Evolutionary conservation across 2,888 invertebrate genomes (phyloP).

Genomic region (Caenorhabditis afra): DNA sequence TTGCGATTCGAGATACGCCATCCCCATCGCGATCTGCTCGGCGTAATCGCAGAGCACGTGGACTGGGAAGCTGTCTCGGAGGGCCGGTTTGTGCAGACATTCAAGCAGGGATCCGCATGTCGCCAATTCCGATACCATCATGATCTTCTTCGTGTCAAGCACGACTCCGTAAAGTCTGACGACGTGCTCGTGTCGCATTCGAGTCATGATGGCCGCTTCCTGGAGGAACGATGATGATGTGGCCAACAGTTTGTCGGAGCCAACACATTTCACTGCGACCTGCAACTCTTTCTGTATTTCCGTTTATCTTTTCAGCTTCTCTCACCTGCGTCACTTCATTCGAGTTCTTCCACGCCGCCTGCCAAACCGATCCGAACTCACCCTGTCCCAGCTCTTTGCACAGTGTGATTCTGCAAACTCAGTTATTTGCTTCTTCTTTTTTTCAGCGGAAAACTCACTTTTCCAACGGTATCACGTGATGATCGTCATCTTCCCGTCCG

Average conservation of each 20-base stretch:
- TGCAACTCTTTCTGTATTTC: slow-evolving; percentile 6
- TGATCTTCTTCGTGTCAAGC: slow-evolving; percentile 90
- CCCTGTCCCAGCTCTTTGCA: slow-evolving; percentile 96
- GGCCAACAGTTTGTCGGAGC: slow-evolving; percentile 94
- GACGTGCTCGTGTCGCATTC: slow-evolving; percentile 96
- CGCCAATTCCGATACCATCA: slow-evolving; percentile 91
- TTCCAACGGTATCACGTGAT: slow-evolving; percentile 78
- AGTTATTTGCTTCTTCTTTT: not conserved
- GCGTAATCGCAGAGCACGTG: slow-evolving; percentile 94
- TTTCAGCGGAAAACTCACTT: slow-evolving; percentile 47
- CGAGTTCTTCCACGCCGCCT: slow-evolving; percentile 84
- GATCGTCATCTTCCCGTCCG: slow-evolving; percentile 64
- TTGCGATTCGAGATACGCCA: slow-evolving; percentile 96
- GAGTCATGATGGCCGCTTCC: slow-evolving; percentile 98
- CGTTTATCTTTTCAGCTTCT: not conserved
- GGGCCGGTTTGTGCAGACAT: slow-evolving; percentile 93
- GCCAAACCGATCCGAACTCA: slow-evolving; percentile 97
- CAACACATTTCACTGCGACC: slow-evolving; percentile 89
- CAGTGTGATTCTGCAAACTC: slow-evolving; percentile 82
- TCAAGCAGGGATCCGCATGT: slow-evolving; percentile 94
- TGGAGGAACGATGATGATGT: slow-evolving; percentile 96
- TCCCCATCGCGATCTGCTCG: slow-evolving; percentile 84
- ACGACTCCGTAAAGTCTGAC: slow-evolving; percentile 98
- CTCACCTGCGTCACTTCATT: slow-evolving; percentile 84
- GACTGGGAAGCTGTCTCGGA: slow-evolving; percentile 93